Conservation (phyloP, 37 sponge, comb jelly and placozoan species). For the Haliclona indistincta region DNA sequence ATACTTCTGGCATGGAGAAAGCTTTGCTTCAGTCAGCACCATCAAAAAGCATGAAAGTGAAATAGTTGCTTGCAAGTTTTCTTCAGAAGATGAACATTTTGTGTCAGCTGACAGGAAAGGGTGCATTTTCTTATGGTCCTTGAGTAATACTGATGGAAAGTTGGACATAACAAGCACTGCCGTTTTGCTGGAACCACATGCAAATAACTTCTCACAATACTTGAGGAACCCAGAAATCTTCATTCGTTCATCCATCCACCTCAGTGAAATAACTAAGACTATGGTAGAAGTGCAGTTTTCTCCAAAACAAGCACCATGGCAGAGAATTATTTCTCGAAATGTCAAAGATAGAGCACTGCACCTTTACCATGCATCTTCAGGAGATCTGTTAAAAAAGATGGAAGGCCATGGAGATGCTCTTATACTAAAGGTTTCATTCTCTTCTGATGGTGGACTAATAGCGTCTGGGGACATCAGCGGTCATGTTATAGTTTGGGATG, state of each 20-base stretch:
- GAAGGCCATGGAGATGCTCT: conserved; percentile 6
- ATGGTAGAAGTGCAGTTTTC: conserved; percentile 4
- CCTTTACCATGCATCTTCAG: conserved; percentile 12
- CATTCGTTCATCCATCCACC: too few relatives aligned
- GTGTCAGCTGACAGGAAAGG: conserved; percentile 50
- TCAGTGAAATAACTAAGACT: too few relatives aligned
- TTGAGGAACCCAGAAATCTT: too few relatives aligned
- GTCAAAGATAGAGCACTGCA: not conserved
- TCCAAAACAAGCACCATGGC: not conserved
- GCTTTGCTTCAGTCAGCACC: not conserved
- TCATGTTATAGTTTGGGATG: conserved; percentile 36
- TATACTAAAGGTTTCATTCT: conserved; percentile 5
- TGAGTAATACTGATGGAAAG: not conserved
- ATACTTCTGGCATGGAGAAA: conserved; percentile 38
- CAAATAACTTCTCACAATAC: too few relatives aligned
- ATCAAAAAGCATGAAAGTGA: conserved; percentile 10
- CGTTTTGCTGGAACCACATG: not conserved
- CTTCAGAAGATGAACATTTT: conserved; percentile 8
- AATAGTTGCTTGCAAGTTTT: conserved; percentile 22
- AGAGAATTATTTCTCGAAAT: conserved; percentile 23
- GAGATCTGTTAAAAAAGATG: conserved; percentile 17
- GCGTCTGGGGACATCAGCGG: conserved; percentile 28
- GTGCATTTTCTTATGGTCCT: conserved; percentile 15
- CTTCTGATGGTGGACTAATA: conserved; percentile 13
- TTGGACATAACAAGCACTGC: conserved; percentile 1